These are phyloP conservation scores for Naso thynnoides DNA, from an alignment of 2,797 vertebrate genomes.

Conservation along the genomic window DNA sequence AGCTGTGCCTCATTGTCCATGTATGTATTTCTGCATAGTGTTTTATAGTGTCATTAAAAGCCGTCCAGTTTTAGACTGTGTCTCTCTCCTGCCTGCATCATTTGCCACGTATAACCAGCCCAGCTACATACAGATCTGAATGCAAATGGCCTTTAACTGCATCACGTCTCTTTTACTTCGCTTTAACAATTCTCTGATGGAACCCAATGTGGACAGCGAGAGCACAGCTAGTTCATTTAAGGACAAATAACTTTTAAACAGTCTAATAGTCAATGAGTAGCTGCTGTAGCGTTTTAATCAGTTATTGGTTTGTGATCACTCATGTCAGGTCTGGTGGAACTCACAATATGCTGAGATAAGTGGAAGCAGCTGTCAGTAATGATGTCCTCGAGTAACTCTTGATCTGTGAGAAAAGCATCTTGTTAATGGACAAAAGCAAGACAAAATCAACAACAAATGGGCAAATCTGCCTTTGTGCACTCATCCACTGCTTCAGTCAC, in stretches of 20 bases:
- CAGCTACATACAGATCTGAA: constrained; percentile 60
- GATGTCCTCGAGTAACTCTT: constrained; percentile 91
- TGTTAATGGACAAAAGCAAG: constrained; percentile 11
- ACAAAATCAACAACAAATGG: not conserved
- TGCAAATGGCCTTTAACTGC: constrained; percentile 72
- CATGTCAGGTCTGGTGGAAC: constrained; percentile 57
- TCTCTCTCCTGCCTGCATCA: constrained; percentile 53
- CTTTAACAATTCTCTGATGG: constrained; percentile 30
- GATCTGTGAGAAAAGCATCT: constrained; percentile 81
- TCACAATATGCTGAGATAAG: constrained; percentile 88
- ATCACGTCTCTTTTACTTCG: constrained; percentile 16
- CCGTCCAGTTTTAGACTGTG: constrained; percentile 48
- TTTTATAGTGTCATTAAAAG: constrained; percentile 71
- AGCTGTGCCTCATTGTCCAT: constrained; percentile 44
- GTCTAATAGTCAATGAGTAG: constrained; percentile 24
- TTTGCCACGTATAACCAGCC: constrained; percentile 56
- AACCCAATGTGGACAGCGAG: constrained; percentile 5
- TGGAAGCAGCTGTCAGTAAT: constrained; percentile 89
- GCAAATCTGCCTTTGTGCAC: too few species aligned
- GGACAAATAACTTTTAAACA: constrained; percentile 35
- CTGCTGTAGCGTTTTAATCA: constrained; percentile 15
- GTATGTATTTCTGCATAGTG: constrained; percentile 55
- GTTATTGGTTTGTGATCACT: constrained; percentile 24
- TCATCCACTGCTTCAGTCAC: too few species aligned
- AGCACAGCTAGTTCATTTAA: constrained; percentile 20